Evolutionary conservation across 1,140 invertebrate species (phyloP).

Genomic region (Zaprionus davidi): DNA sequence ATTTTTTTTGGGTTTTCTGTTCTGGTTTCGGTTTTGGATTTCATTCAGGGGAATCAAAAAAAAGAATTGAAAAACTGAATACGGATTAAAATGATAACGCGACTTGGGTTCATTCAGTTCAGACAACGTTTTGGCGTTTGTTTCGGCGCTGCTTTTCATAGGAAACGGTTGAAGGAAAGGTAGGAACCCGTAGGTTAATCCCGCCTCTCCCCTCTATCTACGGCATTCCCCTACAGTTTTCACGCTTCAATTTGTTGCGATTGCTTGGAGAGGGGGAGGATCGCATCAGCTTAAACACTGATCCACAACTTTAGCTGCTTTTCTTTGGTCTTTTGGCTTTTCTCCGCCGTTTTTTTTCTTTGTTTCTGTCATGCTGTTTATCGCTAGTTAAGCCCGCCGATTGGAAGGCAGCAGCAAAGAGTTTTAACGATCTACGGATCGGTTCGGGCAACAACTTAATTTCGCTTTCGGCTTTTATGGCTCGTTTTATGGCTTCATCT

Average conservation of each 20-base stretch:
- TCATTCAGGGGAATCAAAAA: constrained; percentile 74
- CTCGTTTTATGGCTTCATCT: constrained; percentile 52
- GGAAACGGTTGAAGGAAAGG: constrained; percentile 13
- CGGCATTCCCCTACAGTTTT: background rate
- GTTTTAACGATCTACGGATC: constrained; percentile 47
- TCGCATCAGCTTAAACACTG: constrained; percentile 3
- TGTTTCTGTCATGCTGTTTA: constrained; percentile 34
- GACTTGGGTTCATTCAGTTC: constrained; percentile 49
- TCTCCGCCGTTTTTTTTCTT: background rate
- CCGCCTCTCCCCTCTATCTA: background rate
- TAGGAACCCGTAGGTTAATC: background rate
- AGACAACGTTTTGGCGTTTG: constrained; percentile 26
- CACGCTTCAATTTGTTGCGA: constrained; percentile 22
- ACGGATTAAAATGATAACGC: constrained; percentile 81
- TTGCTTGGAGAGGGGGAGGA: background rate
- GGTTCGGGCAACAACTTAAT: constrained; percentile 46
- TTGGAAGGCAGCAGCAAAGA: background rate
- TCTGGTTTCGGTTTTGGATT: constrained; percentile 66
- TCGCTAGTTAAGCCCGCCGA: constrained; percentile 9
- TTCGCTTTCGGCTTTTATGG: constrained; percentile 29
- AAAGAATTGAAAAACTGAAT: constrained; percentile 14
- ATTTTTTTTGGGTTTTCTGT: background rate
- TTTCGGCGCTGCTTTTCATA: constrained; percentile 33
- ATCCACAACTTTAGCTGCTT: constrained; percentile 15
- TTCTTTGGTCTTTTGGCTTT: background rate